A percentile compares a stretch with the other conserved stretches of the same genome.
phyloP scores from a whole-genome alignment of 2,888 invertebrate species.

The Oligia latruncula region DNA sequence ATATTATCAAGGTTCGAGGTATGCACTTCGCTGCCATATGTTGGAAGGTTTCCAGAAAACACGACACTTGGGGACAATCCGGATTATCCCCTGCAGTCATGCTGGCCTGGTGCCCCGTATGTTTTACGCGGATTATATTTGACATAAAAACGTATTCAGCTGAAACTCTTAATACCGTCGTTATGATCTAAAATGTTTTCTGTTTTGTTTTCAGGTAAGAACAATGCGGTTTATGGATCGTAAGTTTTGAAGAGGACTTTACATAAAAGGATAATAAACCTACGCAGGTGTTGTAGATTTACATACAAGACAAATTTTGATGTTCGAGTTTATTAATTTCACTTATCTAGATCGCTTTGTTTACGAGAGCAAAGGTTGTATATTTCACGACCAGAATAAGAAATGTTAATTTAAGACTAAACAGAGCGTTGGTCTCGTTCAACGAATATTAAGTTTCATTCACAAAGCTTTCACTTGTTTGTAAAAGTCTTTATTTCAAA shows the following conservation, averaged over 20 bases:
- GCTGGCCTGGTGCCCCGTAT: conserved; percentile 64
- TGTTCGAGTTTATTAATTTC: conserved; percentile 21
- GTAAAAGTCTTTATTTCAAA: conserved; percentile 41
- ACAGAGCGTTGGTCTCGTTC: conserved; percentile 18
- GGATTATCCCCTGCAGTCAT: conserved; percentile 66
- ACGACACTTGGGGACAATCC: conserved; percentile 56
- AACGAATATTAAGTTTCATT: conserved; percentile 33
- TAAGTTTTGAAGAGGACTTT: conserved; percentile 15
- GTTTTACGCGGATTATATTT: conserved; percentile 50
- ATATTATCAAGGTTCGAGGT: conserved; percentile 42
- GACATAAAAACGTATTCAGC: conserved; percentile 11
- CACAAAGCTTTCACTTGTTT: conserved; percentile 34
- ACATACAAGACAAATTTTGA: conserved; percentile 12
- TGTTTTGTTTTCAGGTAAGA: conserved; percentile 60
- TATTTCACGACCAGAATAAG: conserved; percentile 11
- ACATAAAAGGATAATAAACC: conserved; percentile 4
- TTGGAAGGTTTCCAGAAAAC: conserved; percentile 70
- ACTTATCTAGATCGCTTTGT: conserved; percentile 7
- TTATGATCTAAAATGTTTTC: conserved; percentile 12
- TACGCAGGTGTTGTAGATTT: background rate
- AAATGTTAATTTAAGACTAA: conserved; percentile 19
- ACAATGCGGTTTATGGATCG: conserved; percentile 9
- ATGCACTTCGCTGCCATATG: conserved; percentile 32
- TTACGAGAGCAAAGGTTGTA: conserved; percentile 17
- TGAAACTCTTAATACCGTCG: conserved; percentile 17